Evolutionary conservation across 2,888 invertebrate genomes (phyloP), one percentile per base, ranked within the genome.

Genomic region (Apodemia duryi): DNA sequence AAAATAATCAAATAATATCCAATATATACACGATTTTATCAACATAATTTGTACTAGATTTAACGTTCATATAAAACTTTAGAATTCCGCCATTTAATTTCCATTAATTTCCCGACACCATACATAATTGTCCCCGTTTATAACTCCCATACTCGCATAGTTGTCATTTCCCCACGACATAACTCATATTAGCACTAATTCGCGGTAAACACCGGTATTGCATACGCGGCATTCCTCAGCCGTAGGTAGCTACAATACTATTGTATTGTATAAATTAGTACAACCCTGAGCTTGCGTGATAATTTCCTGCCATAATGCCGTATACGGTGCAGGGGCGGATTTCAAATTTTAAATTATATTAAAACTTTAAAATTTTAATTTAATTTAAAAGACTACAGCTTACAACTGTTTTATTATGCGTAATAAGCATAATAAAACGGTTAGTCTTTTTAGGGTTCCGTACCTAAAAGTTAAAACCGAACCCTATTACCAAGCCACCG

Each of bases 221-320:
- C 62, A 66, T 66, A 62, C 63, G 64, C 46, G 57, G 66, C 66
- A 66, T 66, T 66, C 62, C 62, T 63, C 65, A 62, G 54, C 66
- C 61, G 66, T 65, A 66, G 70, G 71, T 71, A 70, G 69, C 69
- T 66, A 70, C 68, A 65, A 69, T 71, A 71, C 70, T 70, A 68
- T 70, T 67, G 68, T 71, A 71, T 71, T 70, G 65, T 71, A 62
- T 32, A 32, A 29, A 57, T 46, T 46, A 46, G 13, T 46, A 46
- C 11, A 46, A 32, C 57, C 29, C 29, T 54, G 52, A 63, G 57
- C 52, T 49, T 64, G 62, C 57, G 61, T 43, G 61, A 52, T 64
- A 61, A 64, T 64, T 54, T 46, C 61, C 38, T 32, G 57, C n/a
- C 11, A 11, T 43, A 41, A 64, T 64, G 60, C 21, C 54, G 46